These are phyloP conservation scores for Apteryx owenii DNA, from an alignment of 2,113 vertebrate genomes.

Conservation along the genomic window DNA sequence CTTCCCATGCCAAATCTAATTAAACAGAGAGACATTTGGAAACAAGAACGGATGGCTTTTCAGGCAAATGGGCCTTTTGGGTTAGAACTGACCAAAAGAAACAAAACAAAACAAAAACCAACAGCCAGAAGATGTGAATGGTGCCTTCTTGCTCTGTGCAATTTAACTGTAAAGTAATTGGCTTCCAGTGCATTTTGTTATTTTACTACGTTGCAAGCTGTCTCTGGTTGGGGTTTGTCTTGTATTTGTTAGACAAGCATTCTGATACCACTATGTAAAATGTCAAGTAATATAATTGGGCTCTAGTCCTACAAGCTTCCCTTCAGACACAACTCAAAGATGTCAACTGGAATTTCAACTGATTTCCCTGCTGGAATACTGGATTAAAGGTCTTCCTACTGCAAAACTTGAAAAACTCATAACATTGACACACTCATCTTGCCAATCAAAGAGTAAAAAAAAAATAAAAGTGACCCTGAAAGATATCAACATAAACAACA, in stretches of 20 bases:
- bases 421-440: conserved; percentile 33
- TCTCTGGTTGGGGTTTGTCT: conserved; percentile 37
- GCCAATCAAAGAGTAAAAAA: conserved; percentile 49
- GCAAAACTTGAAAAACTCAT: conserved; percentile 61
- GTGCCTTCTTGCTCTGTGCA: not conserved
- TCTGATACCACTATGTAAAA: conserved; percentile 56
- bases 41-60: not conserved
- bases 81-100: not conserved
- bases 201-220: conserved; percentile 49
- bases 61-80: not conserved
- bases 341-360: conserved; percentile 51
- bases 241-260: conserved; percentile 60
- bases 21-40: conserved; percentile 34
- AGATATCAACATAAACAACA: conserved; percentile 1
- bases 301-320: conserved; percentile 29
- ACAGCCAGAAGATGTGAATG: not conserved
- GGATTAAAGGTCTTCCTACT: conserved; percentile 61
- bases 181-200: not conserved
- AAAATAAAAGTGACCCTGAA: not conserved
- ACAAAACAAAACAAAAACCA: not conserved
- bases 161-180: conserved; percentile 8
- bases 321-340: conserved; percentile 24
- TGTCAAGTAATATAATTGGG: conserved; percentile 67
- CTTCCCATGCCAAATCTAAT: conserved; percentile 45
- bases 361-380: conserved; percentile 58